Evolutionary conservation across 2,888 invertebrate species (phyloP).

Genomic region (Leucozona laternaria): DNA sequence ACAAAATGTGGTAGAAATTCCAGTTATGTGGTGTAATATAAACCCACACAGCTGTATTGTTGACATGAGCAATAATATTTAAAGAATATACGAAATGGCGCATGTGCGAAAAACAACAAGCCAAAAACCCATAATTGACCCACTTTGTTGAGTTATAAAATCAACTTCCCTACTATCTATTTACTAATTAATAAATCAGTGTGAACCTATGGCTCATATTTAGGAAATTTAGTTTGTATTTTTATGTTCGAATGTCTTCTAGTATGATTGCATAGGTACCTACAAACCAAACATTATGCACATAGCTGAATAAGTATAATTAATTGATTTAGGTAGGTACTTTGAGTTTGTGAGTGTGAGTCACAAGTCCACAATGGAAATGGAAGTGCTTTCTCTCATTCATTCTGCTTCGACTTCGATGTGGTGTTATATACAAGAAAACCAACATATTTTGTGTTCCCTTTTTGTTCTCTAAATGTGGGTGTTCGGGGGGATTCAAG

Average conservation of each 20-base stretch:
- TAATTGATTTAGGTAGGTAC: too few relatives aligned
- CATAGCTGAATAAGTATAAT: neutral
- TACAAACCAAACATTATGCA: neutral
- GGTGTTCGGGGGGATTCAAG: neutral
- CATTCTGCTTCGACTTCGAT: neutral
- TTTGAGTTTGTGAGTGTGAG: neutral
- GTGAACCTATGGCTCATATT: neutral
- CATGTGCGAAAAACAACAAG: neutral
- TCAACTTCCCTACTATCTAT: neutral
- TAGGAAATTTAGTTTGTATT: neutral
- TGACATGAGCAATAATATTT: neutral
- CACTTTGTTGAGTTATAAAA: neutral
- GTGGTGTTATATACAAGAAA: conserved; percentile 21
- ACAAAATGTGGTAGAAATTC: conserved; percentile 10
- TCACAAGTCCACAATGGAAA: conserved; percentile 26
- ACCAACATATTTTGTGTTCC: too few relatives aligned
- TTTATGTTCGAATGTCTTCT: neutral
- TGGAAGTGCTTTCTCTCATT: neutral
- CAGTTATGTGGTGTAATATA: conserved; percentile 1
- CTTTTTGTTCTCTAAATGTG: neutral
- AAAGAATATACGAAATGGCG: neutral
- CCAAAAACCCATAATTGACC: neutral
- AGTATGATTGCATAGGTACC: neutral
- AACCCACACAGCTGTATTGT: neutral
- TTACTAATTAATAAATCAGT: neutral